A percentile compares a stretch with the other conserved stretches of the same genome.
Evolutionary conservation across 2,888 invertebrate genomes (phyloP).

Genomic region (Neuroscelio doddi): DNA sequence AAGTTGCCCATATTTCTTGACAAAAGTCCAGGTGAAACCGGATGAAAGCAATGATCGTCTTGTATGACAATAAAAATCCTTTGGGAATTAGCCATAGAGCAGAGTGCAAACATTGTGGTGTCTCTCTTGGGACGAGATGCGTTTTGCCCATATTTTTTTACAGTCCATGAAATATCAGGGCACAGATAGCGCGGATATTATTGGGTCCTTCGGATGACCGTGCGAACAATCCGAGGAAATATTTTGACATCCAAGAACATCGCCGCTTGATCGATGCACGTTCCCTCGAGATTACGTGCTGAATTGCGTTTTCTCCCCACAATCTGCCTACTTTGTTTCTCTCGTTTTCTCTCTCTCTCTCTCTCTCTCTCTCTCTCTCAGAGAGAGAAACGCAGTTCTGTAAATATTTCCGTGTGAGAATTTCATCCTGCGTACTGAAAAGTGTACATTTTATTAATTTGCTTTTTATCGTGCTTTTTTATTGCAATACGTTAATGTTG

Average conservation of each 20-base stretch:
- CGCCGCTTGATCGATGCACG: constrained; percentile 65
- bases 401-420: no score
- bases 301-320: constrained; percentile 63
- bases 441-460: no score
- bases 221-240: constrained; percentile 55
- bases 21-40: neutral
- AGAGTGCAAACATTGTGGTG: no score
- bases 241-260: constrained; percentile 66
- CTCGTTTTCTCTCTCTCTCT: neutral
- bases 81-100: constrained; percentile 1
- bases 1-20: no score
- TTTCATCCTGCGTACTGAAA: no score
- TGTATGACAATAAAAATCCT: constrained; percentile 10
- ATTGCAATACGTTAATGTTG: no score
- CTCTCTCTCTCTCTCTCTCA: constrained; percentile 16
- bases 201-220: constrained; percentile 6
- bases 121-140: constrained; percentile 11
- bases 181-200: constrained; percentile 10
- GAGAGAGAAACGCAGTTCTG: constrained; percentile 20
- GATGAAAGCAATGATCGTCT: no score
- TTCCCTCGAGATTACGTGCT: constrained; percentile 66
- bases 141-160: constrained; percentile 12
- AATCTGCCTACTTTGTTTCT: neutral
- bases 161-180: constrained; percentile 12
- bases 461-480: no score